Evolutionary conservation across 2,797 vertebrate species (phyloP).

Genomic region (Gadopsis marmoratus): DNA sequence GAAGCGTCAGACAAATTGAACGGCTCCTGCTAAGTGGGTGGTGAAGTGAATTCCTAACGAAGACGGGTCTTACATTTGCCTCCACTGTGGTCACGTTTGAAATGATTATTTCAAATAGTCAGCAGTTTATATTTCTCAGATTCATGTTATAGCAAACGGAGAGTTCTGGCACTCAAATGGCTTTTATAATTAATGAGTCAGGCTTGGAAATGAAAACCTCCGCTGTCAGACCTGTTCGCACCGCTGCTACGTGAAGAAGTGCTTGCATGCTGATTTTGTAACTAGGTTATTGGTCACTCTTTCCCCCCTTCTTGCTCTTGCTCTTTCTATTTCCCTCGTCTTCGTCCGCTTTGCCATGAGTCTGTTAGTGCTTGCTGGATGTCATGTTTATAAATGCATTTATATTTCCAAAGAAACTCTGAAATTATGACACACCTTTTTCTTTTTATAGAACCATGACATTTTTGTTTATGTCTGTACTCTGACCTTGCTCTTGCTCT

Average conservation of each 20-base stretch:
- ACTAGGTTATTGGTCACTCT: slow-evolving; percentile 70
- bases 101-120: slow-evolving; percentile 63
- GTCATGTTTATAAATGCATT: slow-evolving; percentile 28
- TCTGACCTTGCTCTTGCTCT: slow-evolving; percentile 32
- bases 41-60: slow-evolving; percentile 50
- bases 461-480: not conserved
- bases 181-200: slow-evolving; percentile 79
- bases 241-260: slow-evolving; percentile 39
- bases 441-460: slow-evolving; percentile 15
- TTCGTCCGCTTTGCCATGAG: slow-evolving; percentile 15
- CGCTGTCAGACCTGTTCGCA: slow-evolving; percentile 62
- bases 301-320: not conserved
- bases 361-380: slow-evolving; percentile 28
- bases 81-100: slow-evolving; percentile 52
- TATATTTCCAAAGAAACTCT: slow-evolving; percentile 14
- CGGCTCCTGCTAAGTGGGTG: not conserved
- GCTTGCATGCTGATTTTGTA: slow-evolving; percentile 64
- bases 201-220: slow-evolving; percentile 70
- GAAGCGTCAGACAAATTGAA: slow-evolving; percentile 52
- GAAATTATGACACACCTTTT: slow-evolving; percentile 10
- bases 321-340: slow-evolving; percentile 28
- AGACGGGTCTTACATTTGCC: slow-evolving; percentile 44
- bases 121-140: slow-evolving; percentile 58
- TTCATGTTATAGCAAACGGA: slow-evolving; percentile 55
- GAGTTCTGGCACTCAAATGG: slow-evolving; percentile 52